Percentiles rank a stretch among this genome's conserved stretches.
Evolutionary conservation across 2,797 vertebrate genomes (phyloP).

Genomic region (Spinus olivaceus): DNA sequence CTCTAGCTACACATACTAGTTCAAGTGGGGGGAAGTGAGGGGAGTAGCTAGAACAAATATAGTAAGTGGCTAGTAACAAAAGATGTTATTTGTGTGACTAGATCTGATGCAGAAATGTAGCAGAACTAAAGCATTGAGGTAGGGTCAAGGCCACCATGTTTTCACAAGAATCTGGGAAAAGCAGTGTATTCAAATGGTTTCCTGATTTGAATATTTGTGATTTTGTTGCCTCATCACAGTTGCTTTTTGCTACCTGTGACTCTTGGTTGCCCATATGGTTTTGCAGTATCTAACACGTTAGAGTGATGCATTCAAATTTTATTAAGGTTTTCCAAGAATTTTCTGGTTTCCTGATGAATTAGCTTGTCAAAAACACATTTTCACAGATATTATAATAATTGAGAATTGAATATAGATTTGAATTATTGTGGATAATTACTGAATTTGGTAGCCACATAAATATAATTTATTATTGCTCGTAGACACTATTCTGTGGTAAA

Average conservation of each 20-base stretch:
- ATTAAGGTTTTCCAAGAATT: slow-evolving; percentile 46
- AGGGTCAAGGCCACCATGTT: slow-evolving; percentile 16
- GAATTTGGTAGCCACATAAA: neutral
- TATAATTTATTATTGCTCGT: neutral
- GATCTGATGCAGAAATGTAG: neutral
- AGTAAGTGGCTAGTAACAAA: slow-evolving; percentile 24
- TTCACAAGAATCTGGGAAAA: slow-evolving; percentile 33
- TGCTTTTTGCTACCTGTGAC: neutral
- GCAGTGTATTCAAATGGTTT: slow-evolving; percentile 6
- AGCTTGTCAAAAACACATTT: slow-evolving; percentile 35
- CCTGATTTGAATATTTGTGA: neutral
- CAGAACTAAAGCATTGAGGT: neutral
- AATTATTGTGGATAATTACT: neutral
- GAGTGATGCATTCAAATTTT: slow-evolving; percentile 44
- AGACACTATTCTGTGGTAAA: neutral
- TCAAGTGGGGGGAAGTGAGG: neutral
- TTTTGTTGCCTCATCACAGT: neutral
- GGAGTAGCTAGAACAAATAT: slow-evolving; percentile 7
- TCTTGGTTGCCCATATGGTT: neutral
- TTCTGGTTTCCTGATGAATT: slow-evolving; percentile 47
- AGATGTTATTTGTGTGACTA: neutral
- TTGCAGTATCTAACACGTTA: neutral
- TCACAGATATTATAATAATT: slow-evolving; percentile 38
- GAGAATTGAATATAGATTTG: slow-evolving; percentile 23
- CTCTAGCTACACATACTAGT: neutral